Conservation (phyloP, 2,113 vertebrate genomes). For the Hippocampus zosterae region DNA sequence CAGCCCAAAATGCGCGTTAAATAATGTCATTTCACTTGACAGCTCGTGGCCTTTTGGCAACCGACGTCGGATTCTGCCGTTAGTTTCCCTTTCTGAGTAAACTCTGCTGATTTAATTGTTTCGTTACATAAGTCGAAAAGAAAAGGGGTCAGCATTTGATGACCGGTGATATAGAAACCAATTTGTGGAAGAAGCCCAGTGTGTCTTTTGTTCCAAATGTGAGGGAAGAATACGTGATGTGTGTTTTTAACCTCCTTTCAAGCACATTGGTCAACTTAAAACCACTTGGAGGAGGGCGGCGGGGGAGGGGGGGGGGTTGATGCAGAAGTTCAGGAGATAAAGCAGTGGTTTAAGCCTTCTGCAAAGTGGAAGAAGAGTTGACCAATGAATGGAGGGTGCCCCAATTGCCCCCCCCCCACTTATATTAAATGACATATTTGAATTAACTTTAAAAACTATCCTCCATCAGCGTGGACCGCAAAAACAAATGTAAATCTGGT, state of each 20-base stretch:
- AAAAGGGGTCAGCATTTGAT: background rate
- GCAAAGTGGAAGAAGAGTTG: constrained; percentile 31
- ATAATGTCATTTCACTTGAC: background rate
- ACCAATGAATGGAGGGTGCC: constrained; percentile 56
- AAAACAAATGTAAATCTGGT: constrained; percentile 67
- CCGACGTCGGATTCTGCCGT: background rate
- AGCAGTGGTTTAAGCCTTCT: constrained; percentile 15
- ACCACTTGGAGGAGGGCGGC: background rate
- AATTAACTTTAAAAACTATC: constrained; percentile 63
- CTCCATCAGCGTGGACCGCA: constrained; percentile 59
- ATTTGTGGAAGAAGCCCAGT: background rate
- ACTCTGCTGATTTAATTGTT: background rate
- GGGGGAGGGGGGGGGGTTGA: constrained; percentile 22
- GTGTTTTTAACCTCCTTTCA: constrained; percentile 4
- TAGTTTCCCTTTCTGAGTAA: background rate
- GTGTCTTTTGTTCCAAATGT: constrained; percentile 6
- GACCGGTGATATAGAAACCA: background rate
- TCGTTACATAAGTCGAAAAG: background rate
- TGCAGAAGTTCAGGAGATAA: constrained; percentile 7
- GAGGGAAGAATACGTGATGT: background rate
- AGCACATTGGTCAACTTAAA: constrained; percentile 23
- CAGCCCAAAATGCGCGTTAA: constrained; percentile 4
- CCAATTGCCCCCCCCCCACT: background rate
- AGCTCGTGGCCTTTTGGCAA: constrained; percentile 9
- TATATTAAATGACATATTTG: constrained; percentile 21